Evolutionary conservation across 1,140 invertebrate species (phyloP), one percentile per base, ranked within the genome.

Genomic region (Drosophila orosa): DNA sequence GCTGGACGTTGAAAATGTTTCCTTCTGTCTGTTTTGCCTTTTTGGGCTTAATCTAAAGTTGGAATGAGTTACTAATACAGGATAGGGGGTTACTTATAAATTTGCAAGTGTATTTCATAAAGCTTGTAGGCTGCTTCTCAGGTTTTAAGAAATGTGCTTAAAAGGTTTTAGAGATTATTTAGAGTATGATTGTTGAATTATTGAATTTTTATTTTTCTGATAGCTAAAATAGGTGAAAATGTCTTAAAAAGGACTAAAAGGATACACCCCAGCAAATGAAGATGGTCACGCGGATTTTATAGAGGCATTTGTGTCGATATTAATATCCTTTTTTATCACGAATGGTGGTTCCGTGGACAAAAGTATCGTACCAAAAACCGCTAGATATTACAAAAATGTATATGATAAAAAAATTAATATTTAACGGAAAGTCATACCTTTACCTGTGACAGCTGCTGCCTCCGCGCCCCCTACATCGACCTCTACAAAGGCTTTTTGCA

Each of bases 31-130:
- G 13, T 3, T 3, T 52, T 7, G 17, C 2, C 40, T 42, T 12
- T 48, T 48, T 25, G 47, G 27, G 10, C 29, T 33, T 52, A 35
- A 22, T 52, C 29, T 33, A 22, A 52, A 22, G 29, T 33, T 33
- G 13, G 17, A 52, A 33, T 5, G 27, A 52, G 19, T 33, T 15
- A 15, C 17, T 10, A 33, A 22, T 22, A 10, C 15, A 48, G n/a
- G 15, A 29, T 12, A 4, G n/a, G 25, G 9, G 29, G 15, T 6
- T n/a, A 17, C 15, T 48, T 13, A 52, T 22, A 22, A 15, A 33
- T 29, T 50, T 4, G 9, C 6, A 48, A 48, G 29, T 29, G 47
- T 50, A 19, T 48, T 29, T 48, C 1, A 6, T 29, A 13, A 31
- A 8, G 17, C 3, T 17, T 29, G 25, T 17, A 17, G 10, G 5